Evolutionary conservation across 2,113 vertebrate species (phyloP).

Genomic region (Myanophis thanlyinensis): DNA sequence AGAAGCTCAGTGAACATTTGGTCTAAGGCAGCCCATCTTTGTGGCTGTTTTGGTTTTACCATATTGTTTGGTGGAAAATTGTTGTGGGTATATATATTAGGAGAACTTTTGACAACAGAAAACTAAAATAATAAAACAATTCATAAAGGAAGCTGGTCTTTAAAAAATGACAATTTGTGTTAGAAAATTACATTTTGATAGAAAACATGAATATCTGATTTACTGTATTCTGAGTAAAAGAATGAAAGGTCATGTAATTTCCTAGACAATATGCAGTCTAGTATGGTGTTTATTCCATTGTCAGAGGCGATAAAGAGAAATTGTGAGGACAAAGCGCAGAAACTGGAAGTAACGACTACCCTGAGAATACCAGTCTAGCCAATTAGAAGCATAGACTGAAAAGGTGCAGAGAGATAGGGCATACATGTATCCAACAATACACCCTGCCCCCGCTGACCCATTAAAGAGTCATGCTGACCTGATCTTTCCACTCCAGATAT

Average conservation of each 20-base stretch:
- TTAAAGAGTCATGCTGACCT: background rate
- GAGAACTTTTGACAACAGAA: background rate
- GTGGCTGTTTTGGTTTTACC: background rate
- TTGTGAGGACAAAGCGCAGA: background rate
- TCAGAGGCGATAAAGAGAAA: background rate
- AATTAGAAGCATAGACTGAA: background rate
- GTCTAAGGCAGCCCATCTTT: background rate
- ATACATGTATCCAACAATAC: background rate
- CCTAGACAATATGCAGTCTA: background rate
- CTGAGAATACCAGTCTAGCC: background rate
- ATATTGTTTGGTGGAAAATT: background rate
- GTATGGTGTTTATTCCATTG: background rate
- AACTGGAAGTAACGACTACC: background rate
- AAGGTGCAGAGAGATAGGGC: background rate
- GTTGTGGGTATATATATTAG: background rate
- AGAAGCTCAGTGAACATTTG: background rate
- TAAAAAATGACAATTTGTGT: background rate
- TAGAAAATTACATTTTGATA: background rate
- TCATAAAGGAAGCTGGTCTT: background rate
- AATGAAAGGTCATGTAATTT: background rate
- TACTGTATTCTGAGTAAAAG: background rate
- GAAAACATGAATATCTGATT: background rate
- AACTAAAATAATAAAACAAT: background rate
- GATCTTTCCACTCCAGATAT: background rate
- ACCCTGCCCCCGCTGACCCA: background rate